Percentiles rank a stretch among this genome's conserved stretches.
Evolutionary conservation across 1,140 invertebrate genomes (phyloP).

Genomic region (Armadillidium nasatum): DNA sequence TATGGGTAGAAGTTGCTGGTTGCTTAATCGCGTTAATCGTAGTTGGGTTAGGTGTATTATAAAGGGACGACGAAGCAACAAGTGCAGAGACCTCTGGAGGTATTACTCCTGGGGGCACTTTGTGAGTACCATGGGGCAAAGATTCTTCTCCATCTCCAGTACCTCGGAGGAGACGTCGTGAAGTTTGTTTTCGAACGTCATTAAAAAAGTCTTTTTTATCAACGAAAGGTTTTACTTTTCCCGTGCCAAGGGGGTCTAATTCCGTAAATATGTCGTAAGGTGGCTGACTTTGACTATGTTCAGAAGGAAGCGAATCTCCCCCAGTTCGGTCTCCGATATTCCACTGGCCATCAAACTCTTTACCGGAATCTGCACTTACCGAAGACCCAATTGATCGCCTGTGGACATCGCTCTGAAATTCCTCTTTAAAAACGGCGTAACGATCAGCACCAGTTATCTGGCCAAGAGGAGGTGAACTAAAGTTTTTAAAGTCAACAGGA

Average conservation of each 20-base stretch:
- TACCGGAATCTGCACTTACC: constrained; percentile 29
- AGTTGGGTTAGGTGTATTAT: constrained; percentile 33
- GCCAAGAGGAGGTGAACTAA: constrained; percentile 13
- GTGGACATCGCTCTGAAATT: not conserved
- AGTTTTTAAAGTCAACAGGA: constrained; percentile 40
- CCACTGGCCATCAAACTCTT: constrained; percentile 53
- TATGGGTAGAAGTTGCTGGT: constrained; percentile 35
- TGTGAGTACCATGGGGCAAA: constrained; percentile 33
- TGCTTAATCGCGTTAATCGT: constrained; percentile 31
- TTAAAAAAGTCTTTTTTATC: constrained; percentile 89
- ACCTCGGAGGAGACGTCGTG: constrained; percentile 34
- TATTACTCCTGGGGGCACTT: constrained; percentile 39
- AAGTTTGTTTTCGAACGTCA: constrained; percentile 38
- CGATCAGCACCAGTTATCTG: constrained; percentile 34
- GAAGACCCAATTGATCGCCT: not conserved
- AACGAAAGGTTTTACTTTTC: constrained; percentile 80
- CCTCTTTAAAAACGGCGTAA: constrained; percentile 43
- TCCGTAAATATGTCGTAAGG: constrained; percentile 69
- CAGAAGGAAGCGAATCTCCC: not conserved
- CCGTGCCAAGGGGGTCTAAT: constrained; percentile 83
- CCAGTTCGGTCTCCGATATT: constrained; percentile 49
- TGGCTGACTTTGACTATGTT: constrained; percentile 20
- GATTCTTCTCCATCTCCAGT: constrained; percentile 41
- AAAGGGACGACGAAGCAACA: constrained; percentile 40
- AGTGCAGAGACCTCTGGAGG: constrained; percentile 42